Percentiles rank a stretch among this genome's conserved stretches.
Evolutionary conservation across 2,888 invertebrate species (phyloP).

Genomic region (Eupithecia subumbrata): DNA sequence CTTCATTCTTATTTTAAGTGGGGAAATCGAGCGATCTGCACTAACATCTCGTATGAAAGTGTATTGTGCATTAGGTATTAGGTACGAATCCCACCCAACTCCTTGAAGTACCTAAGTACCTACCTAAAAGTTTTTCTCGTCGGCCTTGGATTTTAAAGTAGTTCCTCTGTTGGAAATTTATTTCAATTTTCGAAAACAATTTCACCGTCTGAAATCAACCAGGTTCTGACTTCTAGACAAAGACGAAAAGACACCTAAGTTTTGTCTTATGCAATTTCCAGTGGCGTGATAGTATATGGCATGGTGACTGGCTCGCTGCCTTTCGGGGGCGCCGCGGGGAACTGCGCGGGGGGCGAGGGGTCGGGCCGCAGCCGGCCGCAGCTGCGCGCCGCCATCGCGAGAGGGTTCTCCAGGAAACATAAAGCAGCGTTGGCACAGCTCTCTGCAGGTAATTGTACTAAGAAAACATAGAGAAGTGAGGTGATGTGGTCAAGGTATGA

Average conservation of each 20-base stretch:
- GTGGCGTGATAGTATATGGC: conserved; percentile 90
- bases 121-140: too few relatives aligned
- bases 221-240: not conserved
- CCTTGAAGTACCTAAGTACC: too few relatives aligned
- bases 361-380: conserved; percentile 77
- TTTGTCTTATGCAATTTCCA: conserved; percentile 54
- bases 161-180: too few relatives aligned
- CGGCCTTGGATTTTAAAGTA: too few relatives aligned
- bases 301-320: conserved; percentile 90
- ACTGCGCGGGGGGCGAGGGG: conserved; percentile 41
- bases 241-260: not conserved
- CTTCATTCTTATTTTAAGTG: not conserved
- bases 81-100: too few relatives aligned
- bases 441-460: conserved; percentile 64
- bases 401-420: conserved; percentile 86
- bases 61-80: too few relatives aligned
- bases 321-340: conserved; percentile 78
- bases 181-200: too few relatives aligned
- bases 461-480: too few relatives aligned
- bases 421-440: conserved; percentile 77
- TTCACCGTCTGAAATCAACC: too few relatives aligned
- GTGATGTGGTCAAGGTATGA: too few relatives aligned
- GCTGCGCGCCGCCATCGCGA: conserved; percentile 86
- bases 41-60: too few relatives aligned
- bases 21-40: too few relatives aligned